Evolutionary conservation across 2,113 vertebrate species (phyloP), one percentile per base, ranked within the genome.

Genomic region (Malaclemys terrapin): DNA sequence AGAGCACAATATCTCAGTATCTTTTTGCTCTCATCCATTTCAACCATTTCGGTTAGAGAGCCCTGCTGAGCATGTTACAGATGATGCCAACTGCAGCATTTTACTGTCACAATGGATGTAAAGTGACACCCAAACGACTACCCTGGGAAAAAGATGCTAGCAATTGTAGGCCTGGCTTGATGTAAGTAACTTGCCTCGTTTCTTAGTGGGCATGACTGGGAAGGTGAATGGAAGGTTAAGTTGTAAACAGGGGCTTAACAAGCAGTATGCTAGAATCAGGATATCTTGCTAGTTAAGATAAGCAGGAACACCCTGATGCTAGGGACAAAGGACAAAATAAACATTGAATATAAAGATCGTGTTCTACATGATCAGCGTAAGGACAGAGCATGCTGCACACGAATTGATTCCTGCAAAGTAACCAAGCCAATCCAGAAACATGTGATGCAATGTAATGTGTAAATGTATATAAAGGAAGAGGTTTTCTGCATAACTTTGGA

Each of bases 31-130:
- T 75, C 54, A 56, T 47, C 47, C 10, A 49, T 14, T 90, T 3
- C 8, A 38, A 8, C 0, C 1, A 42, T 57, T 88, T 25, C 27
- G 10, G 53, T n/a, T 22, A 49, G 38, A 85, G 4, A 1, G 0
- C 81, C n/a, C 84, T 65, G 17, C 31, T 85, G 47, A 76, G 7
- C 1, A 19, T 8, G 22, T 54, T 31, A 54, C 12, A 13, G 84
- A 89, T 88, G 29, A 84, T 25, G 65, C 80, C 10, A 54, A 53
- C 1, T 11, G 56, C 25, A 82, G 16, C 6, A 29, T 45, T 82
- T 13, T 91, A 14, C 29, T 88, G 54, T 62, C 29, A 10, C 80
- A 38, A 83, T 2, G 38, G 10, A 35, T 19, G 1, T 3, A 10
- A 59, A 35, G 42, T 83, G 52, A 89, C 89, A 49, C 2, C 50